Base-by-base conservation (phyloP, 2,113 vertebrate species). In the Micronisus gabar region DNA sequence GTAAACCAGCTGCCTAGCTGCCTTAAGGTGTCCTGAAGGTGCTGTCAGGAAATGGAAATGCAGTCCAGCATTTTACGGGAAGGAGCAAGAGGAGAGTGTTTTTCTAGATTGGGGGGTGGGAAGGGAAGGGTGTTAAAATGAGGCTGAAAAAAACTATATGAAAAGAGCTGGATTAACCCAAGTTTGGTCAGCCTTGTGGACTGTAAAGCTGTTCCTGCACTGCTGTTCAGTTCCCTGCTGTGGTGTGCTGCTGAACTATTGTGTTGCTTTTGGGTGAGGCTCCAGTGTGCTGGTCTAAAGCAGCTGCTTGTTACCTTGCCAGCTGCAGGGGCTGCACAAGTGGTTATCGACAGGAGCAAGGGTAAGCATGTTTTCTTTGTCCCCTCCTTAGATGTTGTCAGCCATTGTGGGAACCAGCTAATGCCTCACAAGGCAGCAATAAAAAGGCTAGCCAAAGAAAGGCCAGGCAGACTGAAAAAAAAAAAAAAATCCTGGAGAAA, bases 311-410 rank as follows among this genome's bases (percentile, higher is more conserved):
- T 20, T 53, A 13, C 61, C 50, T 41, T 41, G 62, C 17, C 32
- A 63, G 19, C 56, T 71, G 34, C 67, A 76, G 79, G 38, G 74
- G 21, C 81, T n/a, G 50, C 50, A 62, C 29, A 61, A 43, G 34
- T 0, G 0, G 7, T 20, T 3, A 36, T 1, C 7, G 4, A 26
- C 27, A 47, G 0, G 4, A 83, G 36, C 32, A 40, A 68, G n/a
- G 36, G 19, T n/a, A 68, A 43, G 52, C 48, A n/a, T 1, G 0
- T 14, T 38, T 58, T 47, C 59, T 84, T 18, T 48, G 59, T 74
- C 41, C 23, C 18, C 13, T 47, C 40, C 19, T 83, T 6, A 36
- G 11, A 11, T 62, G 32, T 36, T 52, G 26, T 29, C 38, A 62
- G 65, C 23, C 43, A 21, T 13, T 36, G 23, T n/a, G 68, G 55